Evolutionary conservation across 2,113 vertebrate genomes (phyloP), one percentile per base, ranked within the genome.

Genomic region (Bolborhynchus lineola): DNA sequence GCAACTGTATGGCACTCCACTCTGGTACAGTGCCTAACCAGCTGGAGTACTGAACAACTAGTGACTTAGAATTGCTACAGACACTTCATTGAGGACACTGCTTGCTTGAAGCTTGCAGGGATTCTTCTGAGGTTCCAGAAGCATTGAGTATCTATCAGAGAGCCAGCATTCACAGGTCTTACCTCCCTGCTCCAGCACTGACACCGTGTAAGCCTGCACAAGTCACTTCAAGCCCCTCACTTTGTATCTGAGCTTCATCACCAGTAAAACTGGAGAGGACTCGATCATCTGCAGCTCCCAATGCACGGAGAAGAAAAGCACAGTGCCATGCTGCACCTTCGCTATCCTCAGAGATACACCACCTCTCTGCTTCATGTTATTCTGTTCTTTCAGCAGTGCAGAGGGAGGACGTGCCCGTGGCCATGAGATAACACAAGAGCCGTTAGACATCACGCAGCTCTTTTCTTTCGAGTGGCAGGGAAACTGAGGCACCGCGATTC

Each of bases 181-280:
- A 31, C 35, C 11, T 50, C 50, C 23, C 9, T 26, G 5, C 49
- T 55, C 24, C 37, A 21, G 47, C 71, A n/a, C 49, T 3, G 14
- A 50, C 26, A 20, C 35, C 47, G 10, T 0, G 4, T 13, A 13
- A 55, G 7, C 29, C 65, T 7, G 1, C 41, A 18, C 11, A 16
- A 65, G 21, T 29, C 35, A 17, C 57, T 82, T 9, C 16, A 17
- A 46, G 17, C 15, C 42, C 53, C 29, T 89, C 2, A 3, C 65
- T 57, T 35, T 15, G 24, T n/a, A 49, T 19, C 71, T 7, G 39
- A 76, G 63, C 42, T 68, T 42, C 49, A 16, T 75, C 26, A 26
- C 31, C 41, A 33, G 75, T 62, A 42, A 82, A 72, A 85, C 53
- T 1, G 13, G 55, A 2, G 12, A 41, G 69, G 70, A 82, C 7